Evolutionary conservation across 2,113 vertebrate species (phyloP), one percentile per base, ranked within the genome.

Genomic region (Daubentonia madagascariensis): DNA sequence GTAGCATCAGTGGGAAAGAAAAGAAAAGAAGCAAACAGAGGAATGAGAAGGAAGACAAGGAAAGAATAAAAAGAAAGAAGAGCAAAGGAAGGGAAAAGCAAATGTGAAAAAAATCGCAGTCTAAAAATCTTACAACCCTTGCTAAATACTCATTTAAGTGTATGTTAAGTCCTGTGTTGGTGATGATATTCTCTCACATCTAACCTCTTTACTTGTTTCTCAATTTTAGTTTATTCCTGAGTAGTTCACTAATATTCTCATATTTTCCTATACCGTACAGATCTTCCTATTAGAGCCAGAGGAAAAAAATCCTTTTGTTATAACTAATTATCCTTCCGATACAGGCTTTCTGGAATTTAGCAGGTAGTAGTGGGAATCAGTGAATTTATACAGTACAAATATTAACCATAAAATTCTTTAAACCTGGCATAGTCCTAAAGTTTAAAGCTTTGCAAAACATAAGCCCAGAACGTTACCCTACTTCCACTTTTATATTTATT

Each of bases 291-390:
- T 80, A 87, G 50, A 50, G 92, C 88, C 8, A 25, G 40, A 0
- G 40, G 89, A 90, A 96, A 63, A 84, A 72, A 50, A 48, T 86
- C 32, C 50, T 97, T 97, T 97, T 57, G 81, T 85, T 95, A 81
- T 79, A 97, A 70, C 43, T 65, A 98, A 96, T 98, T 98, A 97
- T 5, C 84, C 87, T 98, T 78, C 81, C 92, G 68, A 84, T 85
- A 13, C 45, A 97, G 92, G 73, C 43, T 97, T 96, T 91, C n/a
- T 96, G 63, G 52, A 90, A 97, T 85, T 97, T 80, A 80, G 10
- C 72, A 23, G 25, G 35, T 75, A 95, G n/a, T 95, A 91, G 57
- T 75, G 96, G 96, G 90, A 45, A 91, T 25, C 25, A 93, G 65
- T 96, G 45, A 79, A 95, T 92, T 98, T 88, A 94, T 75, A 87